Percentiles rank a stretch among this genome's conserved stretches.
Conservation (phyloP, 2,888 invertebrate species). For the Drosophila limbata region DNA sequence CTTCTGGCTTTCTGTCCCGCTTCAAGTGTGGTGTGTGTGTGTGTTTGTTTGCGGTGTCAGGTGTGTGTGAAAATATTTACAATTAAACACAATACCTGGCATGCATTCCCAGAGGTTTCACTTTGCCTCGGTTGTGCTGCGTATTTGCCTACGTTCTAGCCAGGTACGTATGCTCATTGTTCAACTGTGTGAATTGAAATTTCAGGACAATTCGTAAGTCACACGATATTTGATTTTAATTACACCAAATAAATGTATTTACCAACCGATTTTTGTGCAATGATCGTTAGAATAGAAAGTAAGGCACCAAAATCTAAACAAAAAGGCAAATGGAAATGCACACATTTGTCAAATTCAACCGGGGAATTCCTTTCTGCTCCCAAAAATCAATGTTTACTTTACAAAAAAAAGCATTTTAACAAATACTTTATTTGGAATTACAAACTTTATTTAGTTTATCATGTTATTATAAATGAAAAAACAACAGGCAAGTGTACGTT, state of each 20-base stretch:
- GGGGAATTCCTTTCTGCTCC: too few relatives aligned
- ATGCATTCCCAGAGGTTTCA: constrained; percentile 15
- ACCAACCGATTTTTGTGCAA: constrained; percentile 45
- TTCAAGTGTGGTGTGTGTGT: constrained; percentile 16
- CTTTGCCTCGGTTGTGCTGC: constrained; percentile 17
- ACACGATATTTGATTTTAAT: constrained; percentile 71
- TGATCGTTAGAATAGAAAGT: constrained; percentile 27
- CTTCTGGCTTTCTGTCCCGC: background rate
- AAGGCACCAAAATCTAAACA: background rate
- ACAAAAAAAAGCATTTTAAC: too few relatives aligned
- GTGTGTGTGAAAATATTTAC: constrained; percentile 78
- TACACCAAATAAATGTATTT: constrained; percentile 52
- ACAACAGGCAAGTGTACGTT: too few relatives aligned
- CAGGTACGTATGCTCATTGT: constrained; percentile 25
- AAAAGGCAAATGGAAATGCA: constrained; percentile 3
- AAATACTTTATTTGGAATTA: too few relatives aligned
- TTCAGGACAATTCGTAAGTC: constrained; percentile 33
- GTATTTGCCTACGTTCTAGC: constrained; percentile 36
- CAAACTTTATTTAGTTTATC: too few relatives aligned
- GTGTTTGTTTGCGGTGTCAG: constrained; percentile 58
- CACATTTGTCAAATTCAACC: background rate
- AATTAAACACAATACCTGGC: constrained; percentile 70
- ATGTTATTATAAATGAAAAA: too few relatives aligned
- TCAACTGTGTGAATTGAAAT: constrained; percentile 31
- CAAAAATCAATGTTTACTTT: too few relatives aligned